phyloP scores from a whole-genome alignment of 2,888 invertebrate genomes.

The Orchesella flavescens region DNA sequence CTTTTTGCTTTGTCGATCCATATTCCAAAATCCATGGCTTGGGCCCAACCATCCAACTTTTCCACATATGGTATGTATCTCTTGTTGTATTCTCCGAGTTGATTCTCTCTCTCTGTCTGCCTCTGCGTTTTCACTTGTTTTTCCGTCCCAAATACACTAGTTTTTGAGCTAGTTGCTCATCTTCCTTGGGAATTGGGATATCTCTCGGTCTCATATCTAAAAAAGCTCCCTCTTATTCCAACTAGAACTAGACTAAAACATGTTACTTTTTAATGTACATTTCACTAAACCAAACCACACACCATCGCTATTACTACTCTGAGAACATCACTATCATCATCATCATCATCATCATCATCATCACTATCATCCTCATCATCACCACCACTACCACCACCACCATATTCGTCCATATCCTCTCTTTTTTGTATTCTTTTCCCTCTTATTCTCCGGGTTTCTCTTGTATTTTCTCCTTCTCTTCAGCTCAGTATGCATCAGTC shows the following conservation, averaged over 20 bases:
- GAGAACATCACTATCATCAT: conserved; percentile 4
- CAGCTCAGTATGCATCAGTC: not conserved
- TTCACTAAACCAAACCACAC: conserved; percentile 22
- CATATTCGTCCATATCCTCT: not conserved
- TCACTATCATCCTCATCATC: not conserved
- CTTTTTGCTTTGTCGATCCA: not conserved
- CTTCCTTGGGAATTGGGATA: conserved; percentile 37
- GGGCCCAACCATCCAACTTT: not conserved
- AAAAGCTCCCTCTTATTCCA: conserved; percentile 14
- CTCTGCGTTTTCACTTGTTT: conserved; percentile 4
- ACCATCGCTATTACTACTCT: conserved; percentile 21
- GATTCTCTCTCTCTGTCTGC: too few relatives aligned
- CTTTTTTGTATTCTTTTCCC: not conserved
- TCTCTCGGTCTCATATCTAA: conserved; percentile 24
- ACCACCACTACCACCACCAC: not conserved
- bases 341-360: conserved; percentile 19
- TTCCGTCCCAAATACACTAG: not conserved
- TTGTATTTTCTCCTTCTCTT: not conserved
- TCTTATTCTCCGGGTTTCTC: conserved; percentile 8
- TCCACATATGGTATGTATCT: not conserved
- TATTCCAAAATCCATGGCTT: not conserved
- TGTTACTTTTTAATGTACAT: conserved; percentile 25
- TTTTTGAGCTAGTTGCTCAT: conserved; percentile 10
- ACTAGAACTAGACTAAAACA: not conserved
- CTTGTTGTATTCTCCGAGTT: not conserved